A percentile compares a stretch with the other conserved stretches of the same genome.
Conservation (phyloP, 2,888 invertebrate species). For the Synergus japonicus region DNA sequence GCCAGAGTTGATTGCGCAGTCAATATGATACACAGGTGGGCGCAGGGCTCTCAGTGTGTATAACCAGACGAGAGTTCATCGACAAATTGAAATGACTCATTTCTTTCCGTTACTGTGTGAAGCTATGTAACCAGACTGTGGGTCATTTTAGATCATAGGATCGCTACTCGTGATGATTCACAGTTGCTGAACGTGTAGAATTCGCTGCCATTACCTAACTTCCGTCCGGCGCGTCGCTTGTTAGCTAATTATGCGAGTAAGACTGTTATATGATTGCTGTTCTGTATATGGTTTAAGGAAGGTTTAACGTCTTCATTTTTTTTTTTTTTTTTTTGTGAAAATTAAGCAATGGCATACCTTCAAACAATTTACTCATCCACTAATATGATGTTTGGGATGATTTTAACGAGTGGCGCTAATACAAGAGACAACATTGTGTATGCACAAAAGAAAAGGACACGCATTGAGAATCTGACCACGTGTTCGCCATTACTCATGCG, state of each 20-base stretch:
- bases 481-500: conserved; percentile 55
- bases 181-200: neutral
- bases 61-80: conserved; percentile 55
- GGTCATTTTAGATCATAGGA: conserved; percentile 42
- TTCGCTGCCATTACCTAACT: conserved; percentile 43
- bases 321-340: too few relatives aligned
- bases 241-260: conserved; percentile 40
- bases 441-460: conserved; percentile 43
- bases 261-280: neutral
- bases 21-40: neutral
- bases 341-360: too few relatives aligned
- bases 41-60: conserved; percentile 41
- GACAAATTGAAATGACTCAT: conserved; percentile 69
- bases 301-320: too few relatives aligned
- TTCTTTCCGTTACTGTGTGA: conserved; percentile 67
- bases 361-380: too few relatives aligned
- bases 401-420: conserved; percentile 24
- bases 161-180: conserved; percentile 25
- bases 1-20: neutral
- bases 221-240: neutral
- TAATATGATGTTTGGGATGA: neutral
- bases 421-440: conserved; percentile 15
- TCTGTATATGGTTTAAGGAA: neutral
- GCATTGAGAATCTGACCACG: conserved; percentile 61
- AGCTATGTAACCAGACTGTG: conserved; percentile 47